Conservation (phyloP, 2,113 vertebrate species). For the Stigmatopora nigra region DNA sequence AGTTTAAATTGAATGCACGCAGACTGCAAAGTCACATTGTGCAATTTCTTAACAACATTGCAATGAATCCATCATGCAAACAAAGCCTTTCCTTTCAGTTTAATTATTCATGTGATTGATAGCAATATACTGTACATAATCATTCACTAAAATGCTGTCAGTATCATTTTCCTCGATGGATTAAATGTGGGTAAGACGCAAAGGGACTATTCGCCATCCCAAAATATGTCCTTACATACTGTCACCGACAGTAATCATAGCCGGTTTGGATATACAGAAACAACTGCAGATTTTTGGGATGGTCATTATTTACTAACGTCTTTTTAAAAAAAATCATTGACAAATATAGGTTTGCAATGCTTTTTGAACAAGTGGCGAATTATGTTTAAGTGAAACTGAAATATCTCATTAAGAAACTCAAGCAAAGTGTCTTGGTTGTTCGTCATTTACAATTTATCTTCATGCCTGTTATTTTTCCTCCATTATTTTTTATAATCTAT, state of each 20-base stretch:
- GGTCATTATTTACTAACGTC: too few relatives aligned
- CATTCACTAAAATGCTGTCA: slow-evolving; percentile 16
- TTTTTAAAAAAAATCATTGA: too few relatives aligned
- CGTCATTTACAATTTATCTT: too few relatives aligned
- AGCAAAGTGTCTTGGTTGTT: too few relatives aligned
- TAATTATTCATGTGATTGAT: slow-evolving; percentile 15
- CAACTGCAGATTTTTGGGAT: neutral
- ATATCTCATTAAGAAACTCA: too few relatives aligned
- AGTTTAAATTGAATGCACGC: neutral
- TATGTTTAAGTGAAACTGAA: too few relatives aligned
- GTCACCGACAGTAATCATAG: too few relatives aligned
- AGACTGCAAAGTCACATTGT: neutral
- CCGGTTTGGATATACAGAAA: neutral
- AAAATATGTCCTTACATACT: neutral
- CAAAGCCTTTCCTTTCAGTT: slow-evolving; percentile 17
- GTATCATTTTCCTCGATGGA: slow-evolving; percentile 1
- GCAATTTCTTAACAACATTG: neutral
- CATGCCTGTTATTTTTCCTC: too few relatives aligned
- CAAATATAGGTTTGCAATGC: too few relatives aligned
- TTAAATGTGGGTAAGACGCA: neutral
- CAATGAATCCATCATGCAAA: slow-evolving; percentile 2
- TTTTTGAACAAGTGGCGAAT: too few relatives aligned
- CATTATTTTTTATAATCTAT: too few relatives aligned
- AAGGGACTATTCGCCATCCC: neutral
- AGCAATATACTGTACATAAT: slow-evolving; percentile 10